These are phyloP conservation scores for Taphrorychus bicolor DNA, from an alignment of 2,888 invertebrate genomes.

Conservation along the genomic window DNA sequence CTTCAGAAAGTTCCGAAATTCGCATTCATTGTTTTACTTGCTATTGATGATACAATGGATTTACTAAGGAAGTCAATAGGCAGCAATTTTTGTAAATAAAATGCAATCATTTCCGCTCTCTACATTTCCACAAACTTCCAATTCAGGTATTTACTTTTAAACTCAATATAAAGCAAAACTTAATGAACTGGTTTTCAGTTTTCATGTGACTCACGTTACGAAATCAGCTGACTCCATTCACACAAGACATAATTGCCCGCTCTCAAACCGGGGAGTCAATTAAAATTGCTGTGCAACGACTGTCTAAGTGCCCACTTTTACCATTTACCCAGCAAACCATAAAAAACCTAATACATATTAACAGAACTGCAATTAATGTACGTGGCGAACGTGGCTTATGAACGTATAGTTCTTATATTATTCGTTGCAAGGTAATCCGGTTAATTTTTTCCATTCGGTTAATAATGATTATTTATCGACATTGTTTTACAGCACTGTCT, in stretches of 20 bases:
- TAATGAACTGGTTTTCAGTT: background rate
- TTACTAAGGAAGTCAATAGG: too few species aligned
- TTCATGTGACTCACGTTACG: background rate
- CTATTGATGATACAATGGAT: too few species aligned
- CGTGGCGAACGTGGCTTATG: constrained; percentile 21
- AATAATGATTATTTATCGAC: background rate
- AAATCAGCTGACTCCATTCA: background rate
- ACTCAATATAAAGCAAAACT: too few species aligned
- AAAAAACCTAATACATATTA: constrained; percentile 26
- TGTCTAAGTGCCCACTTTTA: constrained; percentile 20
- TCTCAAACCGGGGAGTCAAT: background rate
- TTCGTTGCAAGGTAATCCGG: constrained; percentile 20
- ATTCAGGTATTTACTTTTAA: too few species aligned
- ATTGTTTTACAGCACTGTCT: background rate
- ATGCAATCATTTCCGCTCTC: too few species aligned
- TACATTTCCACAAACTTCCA: too few species aligned
- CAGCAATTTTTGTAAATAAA: too few species aligned
- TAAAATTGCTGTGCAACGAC: background rate
- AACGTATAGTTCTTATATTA: constrained; percentile 16
- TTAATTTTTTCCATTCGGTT: constrained; percentile 10
- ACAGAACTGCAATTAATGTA: constrained; percentile 17
- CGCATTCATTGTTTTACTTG: too few species aligned
- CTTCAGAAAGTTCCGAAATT: too few species aligned
- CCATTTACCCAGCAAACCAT: constrained; percentile 26
- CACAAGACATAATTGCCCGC: background rate